Base-by-base conservation (phyloP, 2,113 vertebrate genomes). In the Scatophagus argus region DNA sequence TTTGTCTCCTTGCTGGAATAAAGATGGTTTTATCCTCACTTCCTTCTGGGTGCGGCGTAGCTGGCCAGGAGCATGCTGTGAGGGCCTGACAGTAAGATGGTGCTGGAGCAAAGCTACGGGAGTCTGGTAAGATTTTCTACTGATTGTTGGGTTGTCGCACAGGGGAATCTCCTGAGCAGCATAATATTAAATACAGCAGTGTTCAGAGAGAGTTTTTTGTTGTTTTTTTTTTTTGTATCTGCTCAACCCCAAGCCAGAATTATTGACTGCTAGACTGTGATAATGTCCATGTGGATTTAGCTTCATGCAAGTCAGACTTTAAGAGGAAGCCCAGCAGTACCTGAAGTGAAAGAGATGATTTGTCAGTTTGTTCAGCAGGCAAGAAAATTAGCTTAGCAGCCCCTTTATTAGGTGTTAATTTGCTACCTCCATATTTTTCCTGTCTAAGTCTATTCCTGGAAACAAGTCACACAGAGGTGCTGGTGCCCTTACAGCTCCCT, bases 81-180 rank as follows among this genome's bases (percentile, higher is more conserved):
- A 82, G 82, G 81, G 32, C 80, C 80, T 70, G 79, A 83, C 67
- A 78, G 77, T 32, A 79, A 81, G 85, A 88, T 44, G 47, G 49
- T 69, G 75, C 56, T 17, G 61, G 60, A 82, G 69, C 67, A 77
- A 84, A 85, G 82, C 83, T 85, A 39, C 77, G 63, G 61, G 63
- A 86, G 71, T 34, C 78, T 68, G 83, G 75, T 87, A 82, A 84
- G 83, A 80, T 46, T 67, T 81, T 75, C 39, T 46, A 69, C 84
- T 88, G 56, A 73, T 67, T 89, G 82, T 79, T 84, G 65, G 66
- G 51, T 75, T 65, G 77, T 74, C 55, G 54, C 13, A 21, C 51
- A 41, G 70, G 68, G 59, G 62, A 77, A 23, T 63, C 78, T 80
- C 81, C 69, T 1, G 56, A 64, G 81, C 19, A 12, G 74, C 55